Evolutionary conservation across 2,888 invertebrate genomes (phyloP).

Genomic region (Lithophane ornitopus): DNA sequence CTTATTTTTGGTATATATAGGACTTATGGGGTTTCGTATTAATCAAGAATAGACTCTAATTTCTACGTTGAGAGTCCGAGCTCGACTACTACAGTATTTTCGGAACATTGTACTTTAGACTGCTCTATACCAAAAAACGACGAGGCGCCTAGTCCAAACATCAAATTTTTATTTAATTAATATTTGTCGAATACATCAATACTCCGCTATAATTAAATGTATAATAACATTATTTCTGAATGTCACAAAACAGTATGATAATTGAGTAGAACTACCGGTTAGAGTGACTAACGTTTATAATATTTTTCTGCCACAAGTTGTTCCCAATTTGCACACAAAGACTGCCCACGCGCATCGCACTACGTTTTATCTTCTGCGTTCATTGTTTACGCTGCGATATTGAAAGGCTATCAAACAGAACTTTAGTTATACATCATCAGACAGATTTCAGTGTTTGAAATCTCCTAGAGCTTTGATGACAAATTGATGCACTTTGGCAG

Average conservation of each 20-base stretch:
- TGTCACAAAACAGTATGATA: constrained; percentile 51
- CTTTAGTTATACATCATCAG: background rate
- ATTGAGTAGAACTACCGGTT: constrained; percentile 62
- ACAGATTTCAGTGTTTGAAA: background rate
- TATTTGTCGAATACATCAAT: background rate
- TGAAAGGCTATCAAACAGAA: constrained; percentile 36
- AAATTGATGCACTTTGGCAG: background rate
- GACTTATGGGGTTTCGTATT: too few species aligned
- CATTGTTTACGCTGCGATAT: constrained; percentile 67
- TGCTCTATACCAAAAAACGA: background rate
- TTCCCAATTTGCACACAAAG: constrained; percentile 74
- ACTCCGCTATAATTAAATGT: background rate
- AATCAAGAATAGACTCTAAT: too few species aligned
- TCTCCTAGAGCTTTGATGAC: background rate
- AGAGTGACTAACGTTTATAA: constrained; percentile 67
- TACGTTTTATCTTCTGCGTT: constrained; percentile 65
- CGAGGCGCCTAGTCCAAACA: background rate
- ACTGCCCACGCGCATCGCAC: constrained; percentile 69
- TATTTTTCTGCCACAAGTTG: constrained; percentile 67
- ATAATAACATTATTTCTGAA: constrained; percentile 15
- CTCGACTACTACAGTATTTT: background rate
- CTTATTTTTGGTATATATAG: too few species aligned
- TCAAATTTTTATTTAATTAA: background rate
- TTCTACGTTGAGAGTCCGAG: background rate
- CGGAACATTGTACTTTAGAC: background rate